Percentiles rank a stretch among this genome's conserved stretches.
Conservation (phyloP, 2,113 vertebrate genomes). For the Calypte anna region DNA sequence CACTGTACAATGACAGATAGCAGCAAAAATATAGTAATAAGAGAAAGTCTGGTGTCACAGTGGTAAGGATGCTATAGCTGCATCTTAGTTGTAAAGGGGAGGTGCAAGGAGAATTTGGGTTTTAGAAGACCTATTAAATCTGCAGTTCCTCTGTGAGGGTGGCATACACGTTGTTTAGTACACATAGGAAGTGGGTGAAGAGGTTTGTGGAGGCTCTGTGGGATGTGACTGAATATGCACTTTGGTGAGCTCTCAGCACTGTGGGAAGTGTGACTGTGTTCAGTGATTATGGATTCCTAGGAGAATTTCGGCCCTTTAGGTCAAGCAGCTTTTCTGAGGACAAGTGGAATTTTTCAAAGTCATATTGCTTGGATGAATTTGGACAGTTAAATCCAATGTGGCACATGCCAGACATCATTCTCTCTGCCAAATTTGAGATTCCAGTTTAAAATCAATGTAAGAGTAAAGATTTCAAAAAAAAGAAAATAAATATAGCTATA, state of each 20-base stretch:
- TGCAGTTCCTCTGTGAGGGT: background rate
- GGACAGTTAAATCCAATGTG: background rate
- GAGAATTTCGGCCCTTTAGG: constrained; percentile 13
- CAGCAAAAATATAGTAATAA: background rate
- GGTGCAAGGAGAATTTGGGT: background rate
- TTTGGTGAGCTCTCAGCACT: constrained; percentile 24
- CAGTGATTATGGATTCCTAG: constrained; percentile 4
- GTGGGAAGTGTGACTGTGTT: background rate
- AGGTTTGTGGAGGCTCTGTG: background rate
- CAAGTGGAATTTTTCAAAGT: constrained; percentile 1
- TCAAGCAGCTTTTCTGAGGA: background rate
- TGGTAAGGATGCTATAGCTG: background rate
- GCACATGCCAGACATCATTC: background rate
- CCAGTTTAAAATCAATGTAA: background rate
- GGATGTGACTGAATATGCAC: constrained; percentile 9
- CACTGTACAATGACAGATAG: background rate
- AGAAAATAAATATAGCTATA: background rate
- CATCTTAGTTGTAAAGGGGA: background rate
- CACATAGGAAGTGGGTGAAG: background rate
- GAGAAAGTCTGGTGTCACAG: background rate
- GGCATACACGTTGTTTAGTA: background rate
- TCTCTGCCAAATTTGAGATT: background rate
- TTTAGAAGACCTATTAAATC: background rate
- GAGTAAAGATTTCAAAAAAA: background rate
- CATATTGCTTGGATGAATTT: background rate